phyloP scores from a whole-genome alignment of 1,140 invertebrate genomes.

The Tenebrio molitor region DNA sequence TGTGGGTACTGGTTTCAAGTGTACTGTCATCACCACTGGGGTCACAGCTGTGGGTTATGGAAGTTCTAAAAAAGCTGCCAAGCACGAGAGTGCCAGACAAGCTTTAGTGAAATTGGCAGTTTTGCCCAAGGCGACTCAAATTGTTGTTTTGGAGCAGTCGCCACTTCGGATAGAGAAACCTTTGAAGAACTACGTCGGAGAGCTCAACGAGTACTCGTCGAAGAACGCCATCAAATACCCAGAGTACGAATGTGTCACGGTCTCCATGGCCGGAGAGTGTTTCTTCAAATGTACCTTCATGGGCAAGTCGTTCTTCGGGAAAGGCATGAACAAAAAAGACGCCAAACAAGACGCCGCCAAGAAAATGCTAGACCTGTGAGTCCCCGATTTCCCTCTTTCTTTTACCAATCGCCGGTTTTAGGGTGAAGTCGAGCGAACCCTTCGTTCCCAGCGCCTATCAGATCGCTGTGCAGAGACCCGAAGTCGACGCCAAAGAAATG shows the following conservation, averaged over 20 bases:
- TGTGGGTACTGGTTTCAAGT: background rate
- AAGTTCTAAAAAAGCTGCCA: slow-evolving; percentile 1
- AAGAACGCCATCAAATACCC: slow-evolving; percentile 27
- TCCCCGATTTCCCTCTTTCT: too few species aligned
- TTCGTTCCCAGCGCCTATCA: too few species aligned
- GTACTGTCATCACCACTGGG: background rate
- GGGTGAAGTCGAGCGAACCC: background rate
- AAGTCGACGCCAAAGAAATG: background rate
- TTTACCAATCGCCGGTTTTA: slow-evolving; percentile 10
- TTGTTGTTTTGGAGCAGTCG: background rate
- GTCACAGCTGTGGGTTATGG: background rate
- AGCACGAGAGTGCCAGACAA: slow-evolving; percentile 20
- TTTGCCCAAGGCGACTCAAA: background rate
- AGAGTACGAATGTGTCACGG: slow-evolving; percentile 33
- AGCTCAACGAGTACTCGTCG: slow-evolving; percentile 49
- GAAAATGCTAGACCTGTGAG: slow-evolving; percentile 50
- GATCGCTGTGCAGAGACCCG: background rate
- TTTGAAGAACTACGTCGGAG: slow-evolving; percentile 46
- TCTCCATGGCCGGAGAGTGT: slow-evolving; percentile 15
- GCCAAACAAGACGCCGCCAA: slow-evolving; percentile 52
- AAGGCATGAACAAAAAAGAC: slow-evolving; percentile 50
- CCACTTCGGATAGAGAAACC: background rate
- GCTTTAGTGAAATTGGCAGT: background rate
- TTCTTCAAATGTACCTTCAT: slow-evolving; percentile 45
- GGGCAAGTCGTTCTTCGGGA: slow-evolving; percentile 13